Evolutionary conservation across 2,797 vertebrate species (phyloP), one percentile per base, ranked within the genome.

Genomic region (Ctenopoma multispine): DNA sequence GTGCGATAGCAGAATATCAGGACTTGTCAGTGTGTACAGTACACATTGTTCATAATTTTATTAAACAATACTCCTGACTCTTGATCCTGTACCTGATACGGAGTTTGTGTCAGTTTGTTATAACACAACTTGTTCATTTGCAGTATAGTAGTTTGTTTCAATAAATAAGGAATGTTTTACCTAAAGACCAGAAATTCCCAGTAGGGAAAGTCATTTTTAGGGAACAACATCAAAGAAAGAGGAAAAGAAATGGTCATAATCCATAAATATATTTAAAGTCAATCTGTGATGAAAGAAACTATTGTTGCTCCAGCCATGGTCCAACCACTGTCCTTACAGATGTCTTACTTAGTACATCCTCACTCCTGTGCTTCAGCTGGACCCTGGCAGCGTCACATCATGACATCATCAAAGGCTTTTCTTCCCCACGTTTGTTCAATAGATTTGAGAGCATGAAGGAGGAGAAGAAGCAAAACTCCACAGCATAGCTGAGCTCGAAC

Each of bases 391-490:
- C 44, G 51, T 77, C 5, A 66, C 57, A 83, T 92, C 84, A 92
- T 31, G 89, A 81, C 72, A 78, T 58, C 0, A 47, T 51, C 41
- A 95, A 62, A 10, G 88, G 87, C 69, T 92, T 94, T 53, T 92
- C 90, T 21, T 95, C 95, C 0, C 92, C 92, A 0, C 74, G 87
- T 48, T 69, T 81, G 49, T 9, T 55, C 63, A 94, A 20, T 54
- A 95, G 86, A 29, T 92, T 92, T 23, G 92, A 87, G 31, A 95
- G 20, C 94, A 94, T 94, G 80, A 77, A 92, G 12, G 94, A 92
- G 0, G 93, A 94, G 81, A 95, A 95, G 86, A 77, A 91, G 57
- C 31, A 88, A 76, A 95, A 95, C 78, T 95, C 95, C 65, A 87
- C 81, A 0, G 61, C 50, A 6, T 77, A 95, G 84, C 90, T 95